Percentiles rank a stretch among this genome's conserved stretches.
phyloP scores from a whole-genome alignment of 1,140 invertebrate genomes.

The Platorchestia sp. region DNA sequence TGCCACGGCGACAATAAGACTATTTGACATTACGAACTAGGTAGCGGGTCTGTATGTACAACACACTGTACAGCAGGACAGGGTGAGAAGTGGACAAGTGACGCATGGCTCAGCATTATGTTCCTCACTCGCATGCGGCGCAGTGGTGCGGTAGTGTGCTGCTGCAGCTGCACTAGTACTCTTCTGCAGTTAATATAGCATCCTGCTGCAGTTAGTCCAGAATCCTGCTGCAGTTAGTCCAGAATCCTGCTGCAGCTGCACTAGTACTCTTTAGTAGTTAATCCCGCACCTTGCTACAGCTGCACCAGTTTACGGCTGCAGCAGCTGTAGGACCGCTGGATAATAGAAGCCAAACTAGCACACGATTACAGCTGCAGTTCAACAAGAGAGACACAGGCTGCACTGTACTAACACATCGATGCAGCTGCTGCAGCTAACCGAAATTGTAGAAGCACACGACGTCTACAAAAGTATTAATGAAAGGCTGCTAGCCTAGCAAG shows the following conservation, averaged over 20 bases:
- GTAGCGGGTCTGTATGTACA: constrained; percentile 13
- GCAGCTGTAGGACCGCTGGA: neutral
- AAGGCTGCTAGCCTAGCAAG: neutral
- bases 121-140: neutral
- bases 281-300: neutral
- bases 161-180: neutral
- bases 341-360: neutral
- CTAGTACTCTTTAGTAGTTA: neutral
- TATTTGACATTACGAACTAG: constrained; percentile 22
- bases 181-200: too few relatives aligned
- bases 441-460: neutral
- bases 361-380: neutral
- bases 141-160: neutral
- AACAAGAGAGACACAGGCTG: too few relatives aligned
- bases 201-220: too few relatives aligned
- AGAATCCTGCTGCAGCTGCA: neutral
- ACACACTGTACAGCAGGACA: constrained; percentile 4
- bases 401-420: too few relatives aligned
- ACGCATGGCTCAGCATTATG: neutral
- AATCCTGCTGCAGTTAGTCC: neutral
- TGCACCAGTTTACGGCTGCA: too few relatives aligned
- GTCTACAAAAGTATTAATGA: neutral
- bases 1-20: neutral
- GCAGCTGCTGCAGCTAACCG: neutral
- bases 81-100: constrained; percentile 41